Conservation (phyloP, 2,113 vertebrate genomes). For the Sinocyclocheilus anshuiensis region DNA sequence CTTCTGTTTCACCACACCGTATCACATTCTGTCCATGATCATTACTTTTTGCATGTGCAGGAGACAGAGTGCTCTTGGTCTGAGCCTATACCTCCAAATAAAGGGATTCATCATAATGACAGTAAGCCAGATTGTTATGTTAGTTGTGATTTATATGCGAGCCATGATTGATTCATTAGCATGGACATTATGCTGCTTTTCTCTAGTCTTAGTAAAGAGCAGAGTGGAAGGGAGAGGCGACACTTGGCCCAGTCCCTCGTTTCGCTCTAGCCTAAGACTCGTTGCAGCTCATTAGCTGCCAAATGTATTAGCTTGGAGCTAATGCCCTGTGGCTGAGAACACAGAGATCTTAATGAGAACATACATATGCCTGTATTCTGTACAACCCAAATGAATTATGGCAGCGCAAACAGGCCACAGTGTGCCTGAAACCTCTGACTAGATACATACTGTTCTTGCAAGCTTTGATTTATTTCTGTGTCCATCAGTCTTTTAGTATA, state of each 20-base stretch:
- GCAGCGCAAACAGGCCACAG: conserved; percentile 58
- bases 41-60: conserved; percentile 44
- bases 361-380: conserved; percentile 58
- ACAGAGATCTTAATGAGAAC: conserved; percentile 66
- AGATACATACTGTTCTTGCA: conserved; percentile 15
- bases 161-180: conserved; percentile 78
- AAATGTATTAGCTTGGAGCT: conserved; percentile 62
- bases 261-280: conserved; percentile 47
- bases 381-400: conserved; percentile 56
- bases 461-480: conserved; percentile 55
- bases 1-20: conserved; percentile 10
- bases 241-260: conserved; percentile 46
- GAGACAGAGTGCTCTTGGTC: conserved; percentile 62
- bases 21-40: conserved; percentile 35
- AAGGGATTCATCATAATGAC: conserved; percentile 77
- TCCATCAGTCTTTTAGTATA: conserved; percentile 41
- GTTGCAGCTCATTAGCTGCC: conserved; percentile 69
- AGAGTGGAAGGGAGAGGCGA: conserved; percentile 26
- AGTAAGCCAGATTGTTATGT: conserved; percentile 66
- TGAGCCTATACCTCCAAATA: conserved; percentile 65
- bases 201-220: conserved; percentile 43
- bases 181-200: conserved; percentile 63
- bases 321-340: conserved; percentile 66
- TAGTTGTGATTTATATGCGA: conserved; percentile 70
- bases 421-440: conserved; percentile 49